Percentiles rank a stretch among this genome's conserved stretches.
These are phyloP conservation scores for Tenrec ecaudatus DNA, from an alignment of 2,113 vertebrate species.

Conservation along the genomic window DNA sequence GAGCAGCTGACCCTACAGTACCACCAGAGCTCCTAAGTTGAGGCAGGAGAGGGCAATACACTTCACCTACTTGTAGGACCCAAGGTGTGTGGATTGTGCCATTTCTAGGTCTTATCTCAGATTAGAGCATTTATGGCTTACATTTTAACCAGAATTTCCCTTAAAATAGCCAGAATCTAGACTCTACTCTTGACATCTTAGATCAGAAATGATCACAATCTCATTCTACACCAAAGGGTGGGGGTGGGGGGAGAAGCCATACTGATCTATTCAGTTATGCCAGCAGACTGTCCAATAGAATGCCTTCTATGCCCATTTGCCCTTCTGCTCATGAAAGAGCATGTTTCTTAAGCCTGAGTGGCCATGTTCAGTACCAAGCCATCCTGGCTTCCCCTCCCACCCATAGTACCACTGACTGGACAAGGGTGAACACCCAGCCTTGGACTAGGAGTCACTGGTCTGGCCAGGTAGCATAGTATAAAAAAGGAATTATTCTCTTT, in stretches of 20 bases:
- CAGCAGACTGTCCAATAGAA: background rate
- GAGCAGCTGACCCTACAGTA: too few relatives aligned
- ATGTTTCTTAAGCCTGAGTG: background rate
- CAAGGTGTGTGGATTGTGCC: too few relatives aligned
- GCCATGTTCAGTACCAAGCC: rapidly evolving
- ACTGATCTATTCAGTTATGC: too few relatives aligned
- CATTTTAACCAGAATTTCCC: background rate
- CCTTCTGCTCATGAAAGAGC: background rate
- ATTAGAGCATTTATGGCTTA: background rate
- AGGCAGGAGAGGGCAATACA: background rate
- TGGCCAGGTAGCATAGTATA: background rate
- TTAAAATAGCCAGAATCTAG: background rate
- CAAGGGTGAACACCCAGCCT: background rate
- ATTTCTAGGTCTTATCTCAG: background rate
- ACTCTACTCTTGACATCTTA: background rate
- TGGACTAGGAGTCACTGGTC: background rate
- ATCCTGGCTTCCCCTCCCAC: background rate
- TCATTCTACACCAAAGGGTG: background rate
- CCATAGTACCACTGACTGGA: background rate
- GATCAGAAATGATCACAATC: background rate
- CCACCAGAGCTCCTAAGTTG: background rate
- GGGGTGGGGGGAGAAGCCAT: too few relatives aligned
- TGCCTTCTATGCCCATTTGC: too few relatives aligned
- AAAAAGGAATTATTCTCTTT: too few relatives aligned
- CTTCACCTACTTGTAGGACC: background rate